phyloP scores from a whole-genome alignment of 2,113 vertebrate genomes.

The Tyto alba region DNA sequence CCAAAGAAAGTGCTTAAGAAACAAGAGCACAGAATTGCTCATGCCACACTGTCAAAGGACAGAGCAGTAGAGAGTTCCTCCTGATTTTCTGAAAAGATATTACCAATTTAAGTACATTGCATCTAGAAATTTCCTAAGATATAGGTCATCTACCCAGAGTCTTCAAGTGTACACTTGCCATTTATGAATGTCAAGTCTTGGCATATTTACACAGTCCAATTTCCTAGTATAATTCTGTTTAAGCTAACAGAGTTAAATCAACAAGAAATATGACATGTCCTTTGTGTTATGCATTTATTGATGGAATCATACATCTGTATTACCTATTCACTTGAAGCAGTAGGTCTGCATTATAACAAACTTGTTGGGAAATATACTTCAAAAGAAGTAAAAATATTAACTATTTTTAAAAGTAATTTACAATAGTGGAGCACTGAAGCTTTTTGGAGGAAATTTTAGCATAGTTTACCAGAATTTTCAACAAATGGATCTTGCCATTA shows the following conservation, averaged over 20 bases:
- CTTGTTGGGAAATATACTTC: not conserved
- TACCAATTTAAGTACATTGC: not conserved
- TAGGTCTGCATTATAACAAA: not conserved
- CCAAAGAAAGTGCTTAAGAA: not conserved
- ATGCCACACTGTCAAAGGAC: not conserved
- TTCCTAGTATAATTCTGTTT: not conserved
- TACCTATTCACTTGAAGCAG: not conserved
- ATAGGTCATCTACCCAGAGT: not conserved
- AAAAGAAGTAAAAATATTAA: not conserved
- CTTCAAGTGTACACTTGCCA: not conserved
- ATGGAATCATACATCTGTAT: not conserved
- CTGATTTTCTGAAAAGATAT: not conserved
- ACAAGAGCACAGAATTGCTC: not conserved
- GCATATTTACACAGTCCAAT: not conserved
- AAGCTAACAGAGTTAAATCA: not conserved
- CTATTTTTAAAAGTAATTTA: not conserved
- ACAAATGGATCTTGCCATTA: not conserved
- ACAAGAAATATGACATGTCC: not conserved
- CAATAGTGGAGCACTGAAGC: not conserved
- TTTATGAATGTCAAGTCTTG: not conserved
- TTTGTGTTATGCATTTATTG: not conserved
- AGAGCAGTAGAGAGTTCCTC: not conserved
- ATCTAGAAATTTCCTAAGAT: not conserved
- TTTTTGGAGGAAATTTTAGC: not conserved
- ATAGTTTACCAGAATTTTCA: slow-evolving; percentile 1